A percentile compares a stretch with the other conserved stretches of the same genome.
phyloP scores from a whole-genome alignment of 2,888 invertebrate species.

The Dinocampus coccinellae region DNA sequence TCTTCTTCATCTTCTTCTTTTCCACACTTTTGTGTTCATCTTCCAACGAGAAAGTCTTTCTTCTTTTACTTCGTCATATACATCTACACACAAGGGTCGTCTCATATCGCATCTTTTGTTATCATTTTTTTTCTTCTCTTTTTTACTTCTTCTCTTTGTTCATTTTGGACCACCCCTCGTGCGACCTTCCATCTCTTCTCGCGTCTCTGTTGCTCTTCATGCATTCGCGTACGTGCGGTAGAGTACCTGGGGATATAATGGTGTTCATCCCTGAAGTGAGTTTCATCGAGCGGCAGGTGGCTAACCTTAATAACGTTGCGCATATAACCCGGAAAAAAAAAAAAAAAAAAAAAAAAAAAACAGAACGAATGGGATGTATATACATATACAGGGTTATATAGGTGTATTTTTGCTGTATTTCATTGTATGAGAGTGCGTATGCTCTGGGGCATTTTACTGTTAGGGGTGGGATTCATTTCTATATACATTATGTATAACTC shows the following conservation, averaged over 20 bases:
- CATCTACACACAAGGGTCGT: conserved; percentile 38
- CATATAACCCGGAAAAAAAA: conserved; percentile 46
- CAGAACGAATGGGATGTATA: conserved; percentile 17
- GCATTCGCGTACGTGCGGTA: conserved; percentile 38
- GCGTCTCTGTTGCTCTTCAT: conserved; percentile 37
- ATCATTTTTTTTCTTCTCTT: conserved; percentile 37
- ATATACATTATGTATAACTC: conserved; percentile 28
- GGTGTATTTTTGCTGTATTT: conserved; percentile 35
- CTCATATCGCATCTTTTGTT: conserved; percentile 65
- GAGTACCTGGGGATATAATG: conserved; percentile 60
- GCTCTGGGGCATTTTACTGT: neutral
- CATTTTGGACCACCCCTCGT: conserved; percentile 48
- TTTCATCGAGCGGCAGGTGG: conserved; percentile 69
- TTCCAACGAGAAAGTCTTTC: neutral
- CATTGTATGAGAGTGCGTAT: neutral
- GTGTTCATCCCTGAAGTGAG: conserved; percentile 67
- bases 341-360: conserved; percentile 40
- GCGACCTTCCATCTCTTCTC: conserved; percentile 33
- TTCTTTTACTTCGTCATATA: conserved; percentile 37
- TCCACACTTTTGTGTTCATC: conserved; percentile 39
- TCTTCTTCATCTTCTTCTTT: conserved; percentile 38
- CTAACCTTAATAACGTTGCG: conserved; percentile 67
- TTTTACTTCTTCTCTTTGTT: conserved; percentile 54
- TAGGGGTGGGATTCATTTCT: neutral
- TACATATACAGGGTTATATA: conserved; percentile 7